Evolutionary conservation across 2,888 invertebrate species (phyloP), one percentile per base, ranked within the genome.

Genomic region (Hydraecia micacea): DNA sequence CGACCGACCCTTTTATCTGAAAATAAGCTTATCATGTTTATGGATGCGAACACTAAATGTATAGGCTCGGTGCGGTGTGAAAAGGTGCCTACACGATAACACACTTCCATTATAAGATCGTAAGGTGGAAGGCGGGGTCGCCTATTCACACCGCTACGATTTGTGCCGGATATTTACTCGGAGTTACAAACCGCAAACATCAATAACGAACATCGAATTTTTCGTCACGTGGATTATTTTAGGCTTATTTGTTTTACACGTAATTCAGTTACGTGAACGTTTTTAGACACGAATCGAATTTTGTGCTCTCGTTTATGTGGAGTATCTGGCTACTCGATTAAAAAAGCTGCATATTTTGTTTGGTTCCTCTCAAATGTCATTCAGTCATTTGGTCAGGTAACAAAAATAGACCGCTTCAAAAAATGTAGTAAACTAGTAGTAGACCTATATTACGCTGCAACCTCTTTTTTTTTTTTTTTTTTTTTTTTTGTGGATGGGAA

Each of bases 11-110:
- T 96, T 96, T 95, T 95, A 95, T 96, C 95, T 94, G 94, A 90
- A 93, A 95, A 96, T 95, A 96, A 95, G 95, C 95, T 95, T 95
- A 95, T 96, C 95, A 95, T 95, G 95, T 95, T 94, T 95, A 95
- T 95, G 93, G 93, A 93, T 93, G 92, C 91, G 94, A 86, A 92
- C 88, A 92, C 93, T 95, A 93, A 94, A 95, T 93, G 91, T 94
- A 92, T 94, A 93, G 92, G 91, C 87, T 90, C 89, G 91, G 83
- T 86, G 88, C 88, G 91, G 92, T 93, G 93, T 92, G 92, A 94
- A 93, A 93, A 93, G 93, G 93, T 93, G 84, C 84, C 84, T 88
- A 94, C 91, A 93, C 88, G 93, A 92, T 91, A 93, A 94, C 92
- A 92, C 93, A 93, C 93, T 93, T 92, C 91, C 91, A 92, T 93